phyloP scores from a whole-genome alignment of 2,888 invertebrate genomes.

The Volucella zonaria region DNA sequence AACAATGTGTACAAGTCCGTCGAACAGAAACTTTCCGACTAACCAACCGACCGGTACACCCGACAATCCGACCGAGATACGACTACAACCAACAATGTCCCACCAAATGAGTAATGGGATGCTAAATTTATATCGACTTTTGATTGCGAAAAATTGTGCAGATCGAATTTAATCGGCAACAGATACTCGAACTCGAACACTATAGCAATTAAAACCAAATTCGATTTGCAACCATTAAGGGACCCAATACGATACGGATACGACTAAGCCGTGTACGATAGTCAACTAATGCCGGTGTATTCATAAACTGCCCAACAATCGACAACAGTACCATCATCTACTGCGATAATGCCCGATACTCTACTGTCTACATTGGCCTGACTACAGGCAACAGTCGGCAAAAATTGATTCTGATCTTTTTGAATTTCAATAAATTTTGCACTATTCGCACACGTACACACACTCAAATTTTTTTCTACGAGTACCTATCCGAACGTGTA shows the following conservation, averaged over 20 bases:
- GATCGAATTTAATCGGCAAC: conserved; percentile 47
- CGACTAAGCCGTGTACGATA: not conserved
- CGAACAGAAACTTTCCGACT: too few species aligned
- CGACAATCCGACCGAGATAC: not conserved
- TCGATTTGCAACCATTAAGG: conserved; percentile 28
- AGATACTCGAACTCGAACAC: conserved; percentile 4
- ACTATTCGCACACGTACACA: not conserved
- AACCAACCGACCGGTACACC: too few species aligned
- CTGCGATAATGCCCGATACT: conserved; percentile 7
- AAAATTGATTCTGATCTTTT: conserved; percentile 66
- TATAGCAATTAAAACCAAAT: conserved; percentile 16
- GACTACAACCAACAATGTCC: not conserved
- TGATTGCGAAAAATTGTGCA: conserved; percentile 31
- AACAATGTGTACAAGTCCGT: not conserved
- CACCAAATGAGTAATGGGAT: not conserved
- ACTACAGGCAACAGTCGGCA: conserved; percentile 26
- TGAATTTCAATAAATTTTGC: conserved; percentile 16
- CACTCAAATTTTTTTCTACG: not conserved
- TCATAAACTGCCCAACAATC: conserved; percentile 30
- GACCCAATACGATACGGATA: conserved; percentile 10
- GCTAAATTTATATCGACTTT: conserved; percentile 44
- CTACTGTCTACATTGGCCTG: conserved; percentile 20
- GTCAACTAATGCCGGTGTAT: conserved; percentile 37
- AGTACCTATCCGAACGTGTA: conserved; percentile 30
- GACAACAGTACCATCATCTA: conserved; percentile 25